Conservation (phyloP, 2,797 vertebrate genomes). For the Margarornis squamiger region DNA sequence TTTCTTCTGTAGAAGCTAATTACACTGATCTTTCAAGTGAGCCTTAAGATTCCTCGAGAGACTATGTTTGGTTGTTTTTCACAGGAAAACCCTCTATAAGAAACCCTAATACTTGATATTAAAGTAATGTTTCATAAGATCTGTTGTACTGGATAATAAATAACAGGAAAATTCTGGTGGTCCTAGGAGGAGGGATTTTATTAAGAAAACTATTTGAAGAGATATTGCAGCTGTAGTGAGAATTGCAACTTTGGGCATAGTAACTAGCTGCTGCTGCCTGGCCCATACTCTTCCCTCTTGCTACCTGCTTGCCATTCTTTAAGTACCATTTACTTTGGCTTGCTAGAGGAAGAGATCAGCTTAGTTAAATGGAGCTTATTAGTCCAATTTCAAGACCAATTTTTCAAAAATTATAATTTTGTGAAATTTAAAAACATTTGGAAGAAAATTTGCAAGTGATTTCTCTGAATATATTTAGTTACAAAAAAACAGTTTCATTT, state of each 20-base stretch:
- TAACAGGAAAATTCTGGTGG: neutral
- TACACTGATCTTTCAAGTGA: neutral
- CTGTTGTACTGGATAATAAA: neutral
- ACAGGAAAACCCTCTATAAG: neutral
- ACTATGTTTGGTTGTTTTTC: neutral
- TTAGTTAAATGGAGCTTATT: neutral
- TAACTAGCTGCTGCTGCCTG: neutral
- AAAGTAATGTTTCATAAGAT: conserved; percentile 41
- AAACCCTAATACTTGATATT: conserved; percentile 21
- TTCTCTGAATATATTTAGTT: neutral
- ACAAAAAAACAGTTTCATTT: neutral
- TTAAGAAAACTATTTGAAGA: conserved; percentile 3
- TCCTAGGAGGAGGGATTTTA: neutral
- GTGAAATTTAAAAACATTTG: neutral
- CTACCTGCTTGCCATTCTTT: neutral
- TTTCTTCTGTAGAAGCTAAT: neutral
- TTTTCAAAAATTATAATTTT: neutral
- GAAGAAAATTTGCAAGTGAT: neutral
- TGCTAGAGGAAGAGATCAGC: neutral
- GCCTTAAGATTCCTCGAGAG: neutral
- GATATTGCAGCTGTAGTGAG: neutral
- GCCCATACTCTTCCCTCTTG: neutral
- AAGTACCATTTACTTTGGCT: neutral
- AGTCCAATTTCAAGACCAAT: neutral
- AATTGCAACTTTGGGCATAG: neutral